Percentiles rank a stretch among this genome's conserved stretches.
phyloP scores from a whole-genome alignment of 2,113 vertebrate species.

The rat (Rattus norvegicus) region GRCr8 NC_086022.1:45000501-45001000 shows the following conservation, averaged over 20 bases:
- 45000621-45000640: background rate
- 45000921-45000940: background rate
- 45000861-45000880: background rate
- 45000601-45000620: constrained; percentile 23
- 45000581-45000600: background rate
- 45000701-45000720: constrained; percentile 30
- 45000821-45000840: background rate
- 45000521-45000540: background rate
- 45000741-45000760: background rate
- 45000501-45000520: background rate
- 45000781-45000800: constrained; percentile 16
- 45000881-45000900: background rate
- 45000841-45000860: background rate
- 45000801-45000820: background rate
- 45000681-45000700: background rate
- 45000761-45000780: constrained; percentile 32
- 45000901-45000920: background rate
- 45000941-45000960: background rate
- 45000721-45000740: background rate
- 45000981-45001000: background rate
- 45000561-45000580: constrained; percentile 13
- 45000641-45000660: background rate
- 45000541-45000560: background rate
- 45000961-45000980: background rate
- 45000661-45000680: background rate